phyloP scores from a whole-genome alignment of 2,797 vertebrate species.

The Lindbergichthys nudifrons region DNA sequence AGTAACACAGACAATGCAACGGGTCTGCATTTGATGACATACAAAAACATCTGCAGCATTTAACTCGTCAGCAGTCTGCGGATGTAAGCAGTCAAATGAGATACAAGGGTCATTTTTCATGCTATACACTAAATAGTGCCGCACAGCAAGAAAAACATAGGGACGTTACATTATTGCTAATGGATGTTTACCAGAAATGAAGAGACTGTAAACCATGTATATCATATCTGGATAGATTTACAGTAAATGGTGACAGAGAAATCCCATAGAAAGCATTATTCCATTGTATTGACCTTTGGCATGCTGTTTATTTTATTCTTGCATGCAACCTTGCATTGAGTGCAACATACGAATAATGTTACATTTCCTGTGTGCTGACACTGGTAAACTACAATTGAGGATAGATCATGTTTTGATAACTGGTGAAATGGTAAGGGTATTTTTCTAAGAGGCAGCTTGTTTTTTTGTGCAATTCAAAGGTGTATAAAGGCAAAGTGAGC shows the following conservation, averaged over 20 bases:
- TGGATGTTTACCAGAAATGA: conserved; percentile 2
- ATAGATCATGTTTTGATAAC: background rate
- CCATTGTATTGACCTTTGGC: background rate
- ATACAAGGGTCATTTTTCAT: conserved; percentile 57
- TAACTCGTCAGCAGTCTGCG: conserved; percentile 44
- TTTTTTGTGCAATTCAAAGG: background rate
- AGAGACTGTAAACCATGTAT: background rate
- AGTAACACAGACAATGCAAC: background rate
- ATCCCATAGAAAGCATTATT: background rate
- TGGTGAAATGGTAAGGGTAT: background rate
- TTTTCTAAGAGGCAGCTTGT: background rate
- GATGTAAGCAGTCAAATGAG: conserved; percentile 46
- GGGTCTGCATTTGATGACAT: conserved; percentile 33
- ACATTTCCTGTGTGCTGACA: conserved; percentile 5
- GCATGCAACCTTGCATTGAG: background rate
- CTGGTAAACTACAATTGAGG: background rate
- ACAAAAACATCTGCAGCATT: conserved; percentile 25
- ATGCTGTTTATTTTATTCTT: background rate
- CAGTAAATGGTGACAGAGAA: background rate
- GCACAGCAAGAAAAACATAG: conserved; percentile 30
- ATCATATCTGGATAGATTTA: conserved; percentile 14
- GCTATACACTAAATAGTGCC: conserved; percentile 39
- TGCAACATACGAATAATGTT: conserved; percentile 5
- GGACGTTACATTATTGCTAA: conserved; percentile 18
- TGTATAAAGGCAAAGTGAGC: background rate